Evolutionary conservation across 2,797 vertebrate species (phyloP), one percentile per base, ranked within the genome.

Genomic region (Cyprinella venusta): DNA sequence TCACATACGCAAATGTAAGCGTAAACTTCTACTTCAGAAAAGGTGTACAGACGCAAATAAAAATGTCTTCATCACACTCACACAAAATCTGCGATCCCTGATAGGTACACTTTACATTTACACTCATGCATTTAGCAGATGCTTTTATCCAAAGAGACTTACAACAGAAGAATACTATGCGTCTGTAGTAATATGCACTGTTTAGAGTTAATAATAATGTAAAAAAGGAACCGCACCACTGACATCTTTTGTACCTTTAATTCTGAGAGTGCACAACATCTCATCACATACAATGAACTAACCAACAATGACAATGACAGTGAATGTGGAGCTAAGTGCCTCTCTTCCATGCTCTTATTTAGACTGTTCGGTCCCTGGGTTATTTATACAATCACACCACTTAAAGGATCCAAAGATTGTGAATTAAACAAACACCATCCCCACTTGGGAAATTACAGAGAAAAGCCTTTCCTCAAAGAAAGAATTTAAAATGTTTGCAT

Each of bases 401-500:
- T 80, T 70, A 70, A 71, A 70, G 9, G 18, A 71, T 80, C 52
- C 9, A 33, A 61, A 61, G 79, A 80, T 30, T 42, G 38, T 56
- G 38, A 80, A 80, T 80, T 30, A 80, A 56, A 71, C 21, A 80
- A 71, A 80, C 38, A 61, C 52, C 0, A 0, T 61, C 67, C 45
- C 18, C 67, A 48, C 65, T 42, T 69, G 78, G 78, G 78, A 69
- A 79, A 79, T 79, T 69, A 69, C 6, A 0, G 33, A 68, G 64
- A 68, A 59, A 76, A 76, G 54, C 36, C 54, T 40, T 59, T 26
- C 54, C 9, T 42, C 74, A 76, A 76, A 76, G 21, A 38, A 16
- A 75, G 59, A 42, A 21, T 79, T 79, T 63, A 42, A 72, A 72
- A 42, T 72, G 76, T 74, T 72, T 70, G 65, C 76, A 84, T 84